Percentiles rank a stretch among this genome's conserved stretches.
These are phyloP conservation scores for Lepisosteus osseus DNA, from an alignment of 2,113 vertebrate genomes.

Conservation along the genomic window DNA sequence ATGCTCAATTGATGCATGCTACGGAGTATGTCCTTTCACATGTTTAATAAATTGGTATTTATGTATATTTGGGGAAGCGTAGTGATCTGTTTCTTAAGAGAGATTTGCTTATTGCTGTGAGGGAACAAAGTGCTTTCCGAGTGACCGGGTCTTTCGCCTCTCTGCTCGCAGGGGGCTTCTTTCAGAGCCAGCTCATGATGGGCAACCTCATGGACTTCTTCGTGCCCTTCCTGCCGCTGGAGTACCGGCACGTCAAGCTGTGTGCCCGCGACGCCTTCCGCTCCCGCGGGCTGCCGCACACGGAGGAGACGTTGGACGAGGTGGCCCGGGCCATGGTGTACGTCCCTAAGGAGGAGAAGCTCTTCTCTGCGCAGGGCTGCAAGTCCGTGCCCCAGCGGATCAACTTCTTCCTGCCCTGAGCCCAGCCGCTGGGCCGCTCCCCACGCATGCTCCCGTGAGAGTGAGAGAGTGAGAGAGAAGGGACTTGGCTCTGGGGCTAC, in stretches of 20 bases:
- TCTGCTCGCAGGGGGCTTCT: conserved; percentile 59
- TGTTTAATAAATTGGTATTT: no score
- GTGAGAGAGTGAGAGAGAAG: no score
- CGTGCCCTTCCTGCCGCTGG: conserved; percentile 90
- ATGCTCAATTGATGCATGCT: no score
- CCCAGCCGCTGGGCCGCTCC: no score
- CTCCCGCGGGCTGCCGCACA: conserved; percentile 69
- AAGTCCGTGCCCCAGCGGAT: conserved; percentile 91
- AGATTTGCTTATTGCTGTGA: no score
- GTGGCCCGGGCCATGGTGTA: conserved; percentile 85
- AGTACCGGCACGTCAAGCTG: conserved; percentile 81
- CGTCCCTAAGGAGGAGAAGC: conserved; percentile 81
- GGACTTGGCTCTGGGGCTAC: no score
- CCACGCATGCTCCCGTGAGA: no score
- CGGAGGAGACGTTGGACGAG: conserved; percentile 71
- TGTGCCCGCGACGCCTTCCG: conserved; percentile 78
- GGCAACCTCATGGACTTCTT: conserved; percentile 83
- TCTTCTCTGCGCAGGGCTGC: conserved; percentile 93
- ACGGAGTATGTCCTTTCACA: no score
- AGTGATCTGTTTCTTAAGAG: no score
- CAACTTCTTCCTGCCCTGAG: conserved; percentile 82
- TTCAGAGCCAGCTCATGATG: conserved; percentile 73
- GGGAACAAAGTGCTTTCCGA: not conserved
- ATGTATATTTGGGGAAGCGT: no score
- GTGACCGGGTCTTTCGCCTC: no score